phyloP scores from a whole-genome alignment of 37 sponge, comb jelly and placozoan genomes.

The Hexactinellida sp. region DNA sequence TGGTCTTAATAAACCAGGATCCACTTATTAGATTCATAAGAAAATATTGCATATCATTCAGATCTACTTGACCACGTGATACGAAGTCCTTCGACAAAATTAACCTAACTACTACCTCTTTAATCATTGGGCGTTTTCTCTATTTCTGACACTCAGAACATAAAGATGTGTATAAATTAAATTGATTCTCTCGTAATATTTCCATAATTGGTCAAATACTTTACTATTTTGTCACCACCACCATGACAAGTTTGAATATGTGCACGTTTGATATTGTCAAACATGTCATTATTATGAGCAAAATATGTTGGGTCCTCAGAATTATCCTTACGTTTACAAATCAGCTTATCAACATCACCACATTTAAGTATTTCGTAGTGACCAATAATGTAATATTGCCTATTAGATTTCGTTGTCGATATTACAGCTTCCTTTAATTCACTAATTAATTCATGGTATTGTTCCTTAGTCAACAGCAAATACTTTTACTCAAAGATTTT shows the following conservation, averaged over 20 bases:
- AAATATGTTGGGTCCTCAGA: too few species aligned
- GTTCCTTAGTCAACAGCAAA: neutral
- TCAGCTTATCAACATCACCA: too few species aligned
- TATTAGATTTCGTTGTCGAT: too few species aligned
- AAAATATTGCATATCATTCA: neutral
- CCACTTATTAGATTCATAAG: neutral
- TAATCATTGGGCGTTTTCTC: neutral
- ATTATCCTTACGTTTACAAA: too few species aligned
- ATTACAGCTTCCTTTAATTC: too few species aligned
- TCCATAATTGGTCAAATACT: neutral
- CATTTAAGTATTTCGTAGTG: too few species aligned
- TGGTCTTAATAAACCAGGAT: too few species aligned
- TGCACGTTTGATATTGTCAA: too few species aligned
- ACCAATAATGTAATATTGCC: too few species aligned
- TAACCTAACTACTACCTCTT: neutral
- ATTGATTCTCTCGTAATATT: neutral
- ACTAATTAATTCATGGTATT: neutral
- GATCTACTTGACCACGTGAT: neutral
- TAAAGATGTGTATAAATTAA: neutral
- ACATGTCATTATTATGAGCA: too few species aligned
- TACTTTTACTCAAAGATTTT: neutral
- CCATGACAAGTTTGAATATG: too few species aligned
- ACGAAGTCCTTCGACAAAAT: neutral
- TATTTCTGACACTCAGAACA: neutral
- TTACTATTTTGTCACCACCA: neutral